Evolutionary conservation across 2,888 invertebrate genomes (phyloP).

Genomic region (Drosophila birchii): DNA sequence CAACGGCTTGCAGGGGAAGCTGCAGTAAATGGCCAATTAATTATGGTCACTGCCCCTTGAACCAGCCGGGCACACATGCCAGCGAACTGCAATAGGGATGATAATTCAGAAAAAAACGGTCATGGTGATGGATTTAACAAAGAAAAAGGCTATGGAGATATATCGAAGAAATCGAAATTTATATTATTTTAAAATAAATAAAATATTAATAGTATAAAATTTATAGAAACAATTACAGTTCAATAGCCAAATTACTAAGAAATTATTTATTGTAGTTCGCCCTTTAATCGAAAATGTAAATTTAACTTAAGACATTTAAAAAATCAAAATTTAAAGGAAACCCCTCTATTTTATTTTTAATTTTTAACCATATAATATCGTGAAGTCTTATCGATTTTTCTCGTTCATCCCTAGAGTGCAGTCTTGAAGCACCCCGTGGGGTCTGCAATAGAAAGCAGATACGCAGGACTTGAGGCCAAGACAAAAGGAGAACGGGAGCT

Average conservation of each 20-base stretch:
- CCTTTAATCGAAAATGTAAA: no score
- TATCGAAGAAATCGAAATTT: neutral
- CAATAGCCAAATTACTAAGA: neutral
- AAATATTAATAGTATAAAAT: neutral
- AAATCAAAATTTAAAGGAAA: no score
- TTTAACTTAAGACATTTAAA: no score
- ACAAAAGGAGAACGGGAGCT: constrained; percentile 13
- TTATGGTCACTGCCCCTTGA: constrained; percentile 71
- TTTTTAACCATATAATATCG: neutral
- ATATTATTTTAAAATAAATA: neutral
- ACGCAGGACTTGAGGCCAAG: constrained; percentile 10
- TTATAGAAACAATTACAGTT: neutral
- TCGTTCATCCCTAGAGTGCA: constrained; percentile 34
- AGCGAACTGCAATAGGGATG: constrained; percentile 33
- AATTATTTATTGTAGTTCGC: neutral
- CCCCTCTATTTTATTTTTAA: neutral
- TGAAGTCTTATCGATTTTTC: neutral
- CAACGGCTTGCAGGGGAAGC: constrained; percentile 63
- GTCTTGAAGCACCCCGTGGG: constrained; percentile 10
- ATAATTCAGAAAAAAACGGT: neutral
- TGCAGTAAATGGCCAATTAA: constrained; percentile 75
- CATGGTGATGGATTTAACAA: no score
- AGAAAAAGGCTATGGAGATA: no score
- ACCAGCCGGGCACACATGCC: constrained; percentile 23
- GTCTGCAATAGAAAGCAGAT: constrained; percentile 24